phyloP scores from a whole-genome alignment of 2,797 vertebrate genomes.

The Sebastolobus alascanus region DNA sequence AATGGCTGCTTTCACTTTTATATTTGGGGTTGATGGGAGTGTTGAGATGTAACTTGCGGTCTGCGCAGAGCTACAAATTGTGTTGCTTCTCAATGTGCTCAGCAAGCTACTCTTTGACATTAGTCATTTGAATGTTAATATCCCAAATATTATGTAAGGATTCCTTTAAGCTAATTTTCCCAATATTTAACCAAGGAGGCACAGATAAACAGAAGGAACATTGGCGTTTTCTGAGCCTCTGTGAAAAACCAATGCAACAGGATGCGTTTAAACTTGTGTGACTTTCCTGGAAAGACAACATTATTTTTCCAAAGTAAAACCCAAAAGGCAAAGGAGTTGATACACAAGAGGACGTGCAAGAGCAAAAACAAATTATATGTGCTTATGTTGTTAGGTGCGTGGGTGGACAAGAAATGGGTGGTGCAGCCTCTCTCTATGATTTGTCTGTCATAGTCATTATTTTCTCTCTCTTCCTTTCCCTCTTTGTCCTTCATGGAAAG shows the following conservation, averaged over 20 bases:
- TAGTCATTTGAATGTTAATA: conserved; percentile 1
- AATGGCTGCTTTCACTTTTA: not conserved
- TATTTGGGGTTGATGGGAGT: not conserved
- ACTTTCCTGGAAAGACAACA: conserved; percentile 32
- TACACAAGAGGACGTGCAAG: conserved; percentile 15
- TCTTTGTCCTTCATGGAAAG: conserved; percentile 11
- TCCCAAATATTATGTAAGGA: conserved; percentile 1
- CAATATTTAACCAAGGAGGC: not conserved
- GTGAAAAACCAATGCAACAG: conserved; percentile 3
- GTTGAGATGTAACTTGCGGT: not conserved
- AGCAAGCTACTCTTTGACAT: not conserved
- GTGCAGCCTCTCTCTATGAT: conserved; percentile 49
- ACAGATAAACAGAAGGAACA: not conserved
- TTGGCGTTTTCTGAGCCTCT: not conserved
- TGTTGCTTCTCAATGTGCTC: not conserved
- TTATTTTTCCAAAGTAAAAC: conserved; percentile 37
- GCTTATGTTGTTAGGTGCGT: conserved; percentile 51
- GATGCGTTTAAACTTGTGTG: conserved; percentile 27
- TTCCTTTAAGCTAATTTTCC: not conserved
- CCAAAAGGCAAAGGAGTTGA: conserved; percentile 23
- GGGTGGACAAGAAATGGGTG: conserved; percentile 68
- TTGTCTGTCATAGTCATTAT: conserved; percentile 65
- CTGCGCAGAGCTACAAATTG: not conserved
- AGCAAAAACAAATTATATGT: not conserved
- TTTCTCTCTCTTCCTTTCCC: conserved; percentile 21